Evolutionary conservation across 2,888 invertebrate species (phyloP).

Genomic region (Pocota personata): DNA sequence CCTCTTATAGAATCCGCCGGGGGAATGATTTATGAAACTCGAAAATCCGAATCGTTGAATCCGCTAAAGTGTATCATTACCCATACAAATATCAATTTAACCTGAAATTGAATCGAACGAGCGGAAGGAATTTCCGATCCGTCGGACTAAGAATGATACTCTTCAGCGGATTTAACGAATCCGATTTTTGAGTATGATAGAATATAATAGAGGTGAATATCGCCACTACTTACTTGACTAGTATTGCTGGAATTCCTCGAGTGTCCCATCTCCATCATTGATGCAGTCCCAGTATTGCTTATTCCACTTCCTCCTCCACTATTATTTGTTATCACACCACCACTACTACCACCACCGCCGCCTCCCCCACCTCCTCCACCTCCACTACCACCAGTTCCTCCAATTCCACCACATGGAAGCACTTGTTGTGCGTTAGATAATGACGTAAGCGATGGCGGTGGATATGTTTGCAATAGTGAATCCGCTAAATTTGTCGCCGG

Average conservation of each 20-base stretch:
- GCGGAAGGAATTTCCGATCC: too few relatives aligned
- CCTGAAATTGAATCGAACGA: too few relatives aligned
- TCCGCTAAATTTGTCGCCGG: slow-evolving; percentile 77
- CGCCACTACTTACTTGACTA: slow-evolving; percentile 84
- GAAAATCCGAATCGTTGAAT: too few relatives aligned
- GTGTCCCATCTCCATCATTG: slow-evolving; percentile 84
- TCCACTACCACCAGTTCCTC: slow-evolving; percentile 77
- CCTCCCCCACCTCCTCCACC: slow-evolving; percentile 74
- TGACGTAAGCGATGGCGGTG: slow-evolving; percentile 76
- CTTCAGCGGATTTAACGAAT: too few relatives aligned
- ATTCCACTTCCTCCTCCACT: slow-evolving; percentile 72
- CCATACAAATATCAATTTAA: too few relatives aligned
- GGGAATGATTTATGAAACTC: too few relatives aligned
- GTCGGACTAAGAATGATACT: too few relatives aligned
- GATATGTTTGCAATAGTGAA: slow-evolving; percentile 76
- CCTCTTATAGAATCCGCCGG: too few relatives aligned
- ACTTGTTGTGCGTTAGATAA: slow-evolving; percentile 78
- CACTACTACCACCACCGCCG: slow-evolving; percentile 52
- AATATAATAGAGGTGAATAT: too few relatives aligned
- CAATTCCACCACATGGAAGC: slow-evolving; percentile 76
- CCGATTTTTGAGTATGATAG: too few relatives aligned
- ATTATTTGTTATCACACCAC: slow-evolving; percentile 68
- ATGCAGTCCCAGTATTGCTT: slow-evolving; percentile 76
- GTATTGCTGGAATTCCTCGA: slow-evolving; percentile 91
- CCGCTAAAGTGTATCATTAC: too few relatives aligned